These are phyloP conservation scores for Upupa epops DNA, from an alignment of 2,113 vertebrate species.

Conservation along the genomic window DNA sequence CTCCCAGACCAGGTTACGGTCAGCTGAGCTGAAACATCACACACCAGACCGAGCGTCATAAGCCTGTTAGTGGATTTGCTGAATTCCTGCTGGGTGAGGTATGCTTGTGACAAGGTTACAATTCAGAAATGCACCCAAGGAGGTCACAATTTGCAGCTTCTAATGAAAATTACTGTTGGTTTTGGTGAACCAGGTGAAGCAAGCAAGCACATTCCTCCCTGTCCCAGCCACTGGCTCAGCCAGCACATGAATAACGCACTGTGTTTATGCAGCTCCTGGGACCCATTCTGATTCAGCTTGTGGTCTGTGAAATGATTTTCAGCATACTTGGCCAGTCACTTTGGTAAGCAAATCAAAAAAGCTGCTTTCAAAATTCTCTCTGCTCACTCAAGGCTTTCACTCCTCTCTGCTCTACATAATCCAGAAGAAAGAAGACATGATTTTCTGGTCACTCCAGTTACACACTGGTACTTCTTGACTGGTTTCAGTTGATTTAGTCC, in stretches of 20 bases:
- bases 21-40: slow-evolving; percentile 9
- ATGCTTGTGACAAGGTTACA: not conserved
- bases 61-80: not conserved
- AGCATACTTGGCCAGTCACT: not conserved
- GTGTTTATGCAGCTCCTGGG: not conserved
- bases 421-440: slow-evolving; percentile 19
- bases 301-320: slow-evolving; percentile 22
- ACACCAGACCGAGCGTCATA: not conserved
- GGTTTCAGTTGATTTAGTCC: slow-evolving; percentile 13
- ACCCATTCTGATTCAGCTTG: slow-evolving; percentile 22
- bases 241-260: slow-evolving; percentile 17
- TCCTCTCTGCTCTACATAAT: not conserved
- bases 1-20: not conserved
- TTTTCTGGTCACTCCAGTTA: slow-evolving; percentile 26
- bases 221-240: not conserved
- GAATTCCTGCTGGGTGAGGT: not conserved
- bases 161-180: not conserved
- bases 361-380: slow-evolving; percentile 55
- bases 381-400: not conserved
- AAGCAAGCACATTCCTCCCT: not conserved
- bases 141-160: not conserved
- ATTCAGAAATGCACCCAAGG: not conserved
- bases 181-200: slow-evolving; percentile 4
- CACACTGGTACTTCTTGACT: not conserved
- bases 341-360: slow-evolving; percentile 36